Evolutionary conservation across 2,888 invertebrate genomes (phyloP), one percentile per base, ranked within the genome.

Genomic region (Lasioglossum pauxillum): DNA sequence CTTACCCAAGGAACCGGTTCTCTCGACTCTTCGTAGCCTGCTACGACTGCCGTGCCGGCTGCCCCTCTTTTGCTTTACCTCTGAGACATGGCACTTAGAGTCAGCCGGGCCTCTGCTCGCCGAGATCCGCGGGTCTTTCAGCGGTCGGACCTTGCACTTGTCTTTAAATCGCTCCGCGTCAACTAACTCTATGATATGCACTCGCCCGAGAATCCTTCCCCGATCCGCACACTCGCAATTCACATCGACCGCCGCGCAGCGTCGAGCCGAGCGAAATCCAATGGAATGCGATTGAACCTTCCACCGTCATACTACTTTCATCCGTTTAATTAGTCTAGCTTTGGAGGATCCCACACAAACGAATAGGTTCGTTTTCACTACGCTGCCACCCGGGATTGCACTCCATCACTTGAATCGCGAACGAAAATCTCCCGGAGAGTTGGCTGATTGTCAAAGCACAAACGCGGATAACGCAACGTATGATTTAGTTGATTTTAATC

Each of bases 1-100:
- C 89, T 90, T 89, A 92, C 91, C 91, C 92, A 85, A 89, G 92
- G 91, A 94, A 94, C 94, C 94, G 94, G 94, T 94, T 94, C 91
- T 92, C 88, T 92, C 88, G 90, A 85, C 88, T 92, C 90, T 91
- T 90, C 85, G 90, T 90, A 88, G 89, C 87, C 91, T 88, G 89
- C 84, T 87, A 82, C 86, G 83, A 87, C 86, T 87, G 85, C 88
- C 69, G 80, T n/a, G 78, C 84, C 82, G 81, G 78, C 83, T 87
- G 78, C 83, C 78, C 82, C 72, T 78, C 87, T 85, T 84, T 75
- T 75, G 73, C 83, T 85, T 84, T 78, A 72, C 79, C 85, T 82
- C 88, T 69, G 87, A 90, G 91, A 92, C 92, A 90, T 78, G 90
- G 89, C 89, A 91, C 90, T 90, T 91, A 91, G 90, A 91, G 90